A percentile compares a stretch with the other conserved stretches of the same genome.
These are phyloP conservation scores for Philaethria dido DNA, from an alignment of 2,888 invertebrate genomes.

Conservation along the genomic window DNA sequence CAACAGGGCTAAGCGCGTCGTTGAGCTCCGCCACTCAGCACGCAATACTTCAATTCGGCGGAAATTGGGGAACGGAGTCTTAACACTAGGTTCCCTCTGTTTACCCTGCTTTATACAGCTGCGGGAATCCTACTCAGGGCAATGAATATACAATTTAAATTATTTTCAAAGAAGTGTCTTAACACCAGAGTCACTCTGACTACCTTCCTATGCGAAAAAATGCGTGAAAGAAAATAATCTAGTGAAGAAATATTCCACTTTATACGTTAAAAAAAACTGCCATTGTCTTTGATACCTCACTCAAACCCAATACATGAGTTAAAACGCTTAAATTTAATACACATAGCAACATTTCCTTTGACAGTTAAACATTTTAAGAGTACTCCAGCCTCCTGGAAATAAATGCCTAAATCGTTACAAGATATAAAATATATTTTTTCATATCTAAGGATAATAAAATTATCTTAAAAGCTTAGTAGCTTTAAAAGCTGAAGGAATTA, in stretches of 20 bases:
- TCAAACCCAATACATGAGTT: not conserved
- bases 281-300: conserved; percentile 4
- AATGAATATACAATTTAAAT: too few relatives aligned
- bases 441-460: conserved; percentile 18
- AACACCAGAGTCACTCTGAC: too few relatives aligned
- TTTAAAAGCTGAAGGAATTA: conserved; percentile 4
- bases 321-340: not conserved
- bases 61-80: too few relatives aligned
- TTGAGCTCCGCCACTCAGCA: too few relatives aligned
- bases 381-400: not conserved
- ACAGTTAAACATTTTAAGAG: not conserved
- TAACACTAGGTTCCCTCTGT: too few relatives aligned
- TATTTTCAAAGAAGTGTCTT: not conserved
- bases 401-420: conserved; percentile 5
- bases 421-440: conserved; percentile 12
- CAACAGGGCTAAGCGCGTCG: too few relatives aligned
- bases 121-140: too few relatives aligned
- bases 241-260: too few relatives aligned
- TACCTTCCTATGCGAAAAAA: too few relatives aligned
- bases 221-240: not conserved
- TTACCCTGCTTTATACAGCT: too few relatives aligned
- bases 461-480: conserved; percentile 12
- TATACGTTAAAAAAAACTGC: not conserved
- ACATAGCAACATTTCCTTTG: not conserved
- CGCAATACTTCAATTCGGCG: too few relatives aligned